Evolutionary conservation across 1,140 invertebrate genomes (phyloP).

Genomic region (Drosophila neocordata): DNA sequence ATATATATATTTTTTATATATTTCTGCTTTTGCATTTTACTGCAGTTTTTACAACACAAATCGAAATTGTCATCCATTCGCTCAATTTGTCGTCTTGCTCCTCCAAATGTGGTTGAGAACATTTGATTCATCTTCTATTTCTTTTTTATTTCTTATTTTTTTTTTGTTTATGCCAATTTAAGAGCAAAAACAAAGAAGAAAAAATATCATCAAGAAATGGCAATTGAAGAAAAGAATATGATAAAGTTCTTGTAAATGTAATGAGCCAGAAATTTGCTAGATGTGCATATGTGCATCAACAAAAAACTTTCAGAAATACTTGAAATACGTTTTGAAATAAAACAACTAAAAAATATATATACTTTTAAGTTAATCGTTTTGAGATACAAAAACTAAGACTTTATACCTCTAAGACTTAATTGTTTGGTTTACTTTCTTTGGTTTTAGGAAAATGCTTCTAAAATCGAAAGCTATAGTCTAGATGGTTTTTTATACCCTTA

Average conservation of each 20-base stretch:
- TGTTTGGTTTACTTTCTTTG: no score
- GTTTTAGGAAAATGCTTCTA: no score
- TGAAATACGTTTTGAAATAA: no score
- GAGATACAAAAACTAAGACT: background rate
- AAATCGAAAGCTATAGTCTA: no score
- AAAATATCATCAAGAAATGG: slow-evolving; percentile 32
- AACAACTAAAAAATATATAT: no score
- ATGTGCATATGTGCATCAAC: slow-evolving; percentile 38
- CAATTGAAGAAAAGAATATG: slow-evolving; percentile 20
- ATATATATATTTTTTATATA: background rate
- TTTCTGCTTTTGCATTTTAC: slow-evolving; percentile 66
- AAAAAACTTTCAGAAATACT: no score
- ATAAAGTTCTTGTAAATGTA: slow-evolving; percentile 33
- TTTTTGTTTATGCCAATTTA: slow-evolving; percentile 43
- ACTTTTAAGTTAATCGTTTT: no score
- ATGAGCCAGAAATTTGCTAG: slow-evolving; percentile 45
- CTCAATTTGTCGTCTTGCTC: slow-evolving; percentile 78
- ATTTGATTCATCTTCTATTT: slow-evolving; percentile 12
- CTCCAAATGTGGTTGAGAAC: slow-evolving; percentile 3
- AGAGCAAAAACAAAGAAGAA: slow-evolving; percentile 27
- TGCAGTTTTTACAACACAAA: slow-evolving; percentile 80
- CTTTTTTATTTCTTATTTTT: slow-evolving; percentile 27
- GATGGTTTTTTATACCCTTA: no score
- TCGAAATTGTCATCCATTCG: slow-evolving; percentile 82
- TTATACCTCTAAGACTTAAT: background rate